Conservation (phyloP, 2,113 vertebrate genomes). For the Cyanoramphus novaezelandiae region DNA sequence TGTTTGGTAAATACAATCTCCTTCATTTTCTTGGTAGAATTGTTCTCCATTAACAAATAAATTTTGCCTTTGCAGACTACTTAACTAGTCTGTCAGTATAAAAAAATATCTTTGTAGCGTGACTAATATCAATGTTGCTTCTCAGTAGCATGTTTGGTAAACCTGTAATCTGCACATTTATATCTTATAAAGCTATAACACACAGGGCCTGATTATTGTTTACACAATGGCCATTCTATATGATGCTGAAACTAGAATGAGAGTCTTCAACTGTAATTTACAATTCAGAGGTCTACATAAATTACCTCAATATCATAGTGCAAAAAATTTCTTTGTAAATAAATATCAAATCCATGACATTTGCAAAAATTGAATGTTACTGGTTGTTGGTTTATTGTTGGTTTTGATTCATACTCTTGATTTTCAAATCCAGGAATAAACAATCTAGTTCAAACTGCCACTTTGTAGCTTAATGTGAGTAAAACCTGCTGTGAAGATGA, state of each 20-base stretch:
- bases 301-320: background rate
- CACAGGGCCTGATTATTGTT: background rate
- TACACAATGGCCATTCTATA: background rate
- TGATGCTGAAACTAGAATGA: background rate
- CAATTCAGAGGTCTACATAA: background rate
- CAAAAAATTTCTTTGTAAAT: background rate
- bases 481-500: background rate
- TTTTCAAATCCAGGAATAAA: background rate
- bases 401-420: background rate
- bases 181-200: background rate
- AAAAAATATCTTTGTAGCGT: background rate
- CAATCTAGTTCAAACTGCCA: background rate
- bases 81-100: background rate
- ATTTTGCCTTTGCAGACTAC: background rate
- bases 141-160: background rate
- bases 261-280: background rate
- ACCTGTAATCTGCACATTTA: background rate
- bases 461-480: background rate
- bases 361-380: background rate
- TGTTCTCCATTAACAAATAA: background rate
- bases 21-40: background rate
- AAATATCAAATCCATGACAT: background rate
- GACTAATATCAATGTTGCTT: background rate
- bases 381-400: background rate
- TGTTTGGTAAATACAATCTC: background rate